A percentile compares a stretch with the other conserved stretches of the same genome.
Evolutionary conservation across 30 jellyfish, hydroid and myxozoan genomes (phyloP).

Genomic region (Turritopsis rubra): DNA sequence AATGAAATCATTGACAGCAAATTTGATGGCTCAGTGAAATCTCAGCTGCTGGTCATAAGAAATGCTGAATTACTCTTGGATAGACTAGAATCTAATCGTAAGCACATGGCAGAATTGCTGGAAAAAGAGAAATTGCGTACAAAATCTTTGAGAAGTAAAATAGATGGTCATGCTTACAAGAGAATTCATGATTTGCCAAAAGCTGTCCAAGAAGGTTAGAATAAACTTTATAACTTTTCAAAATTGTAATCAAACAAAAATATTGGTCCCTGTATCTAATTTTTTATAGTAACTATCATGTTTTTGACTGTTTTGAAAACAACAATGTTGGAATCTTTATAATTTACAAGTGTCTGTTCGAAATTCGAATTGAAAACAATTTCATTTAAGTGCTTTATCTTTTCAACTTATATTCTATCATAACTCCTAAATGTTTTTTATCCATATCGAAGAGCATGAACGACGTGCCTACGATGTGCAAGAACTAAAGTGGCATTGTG

Average conservation of each 20-base stretch:
- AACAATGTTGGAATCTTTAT: too few species aligned
- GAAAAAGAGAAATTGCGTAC: conserved; percentile 48
- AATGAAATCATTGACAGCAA: neutral
- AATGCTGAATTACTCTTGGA: conserved; percentile 31
- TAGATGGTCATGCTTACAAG: conserved; percentile 56
- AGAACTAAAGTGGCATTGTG: conserved; percentile 81
- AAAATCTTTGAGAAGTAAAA: conserved; percentile 29
- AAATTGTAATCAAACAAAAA: too few species aligned
- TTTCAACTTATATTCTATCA: too few species aligned
- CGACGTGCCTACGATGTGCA: conserved; percentile 66
- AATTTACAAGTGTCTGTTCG: too few species aligned
- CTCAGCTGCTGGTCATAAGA: neutral
- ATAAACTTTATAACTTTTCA: neutral
- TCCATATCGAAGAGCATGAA: conserved; percentile 53
- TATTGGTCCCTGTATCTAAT: too few species aligned
- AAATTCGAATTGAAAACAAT: too few species aligned
- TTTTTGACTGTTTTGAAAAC: too few species aligned
- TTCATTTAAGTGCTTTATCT: too few species aligned
- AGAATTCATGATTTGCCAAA: conserved; percentile 60
- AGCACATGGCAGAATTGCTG: conserved; percentile 44
- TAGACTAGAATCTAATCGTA: conserved; percentile 69
- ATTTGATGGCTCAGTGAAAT: neutral
- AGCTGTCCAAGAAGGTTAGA: conserved; percentile 75
- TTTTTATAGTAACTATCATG: too few species aligned
- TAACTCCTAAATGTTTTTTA: too few species aligned